phyloP scores from a whole-genome alignment of 23 tunicate species.

The Botrylloides violaceus region DNA sequence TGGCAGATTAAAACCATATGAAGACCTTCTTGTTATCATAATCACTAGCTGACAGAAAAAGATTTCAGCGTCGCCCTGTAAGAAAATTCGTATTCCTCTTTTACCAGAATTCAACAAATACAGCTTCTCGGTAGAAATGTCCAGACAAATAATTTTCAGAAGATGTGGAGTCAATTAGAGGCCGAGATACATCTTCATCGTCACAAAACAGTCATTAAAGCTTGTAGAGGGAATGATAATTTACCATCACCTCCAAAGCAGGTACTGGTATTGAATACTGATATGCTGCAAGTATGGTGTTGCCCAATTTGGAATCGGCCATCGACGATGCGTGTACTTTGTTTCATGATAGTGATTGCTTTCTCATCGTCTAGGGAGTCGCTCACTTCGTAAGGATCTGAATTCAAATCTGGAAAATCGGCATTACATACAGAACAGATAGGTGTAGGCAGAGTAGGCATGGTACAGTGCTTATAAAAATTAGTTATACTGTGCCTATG shows the following conservation, averaged over 20 bases:
- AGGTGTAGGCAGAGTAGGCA: too few relatives aligned
- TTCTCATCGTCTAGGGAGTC: too few relatives aligned
- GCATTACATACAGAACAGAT: too few relatives aligned
- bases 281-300: too few relatives aligned
- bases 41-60: too few relatives aligned
- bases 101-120: constrained; percentile 84
- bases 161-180: constrained; percentile 95
- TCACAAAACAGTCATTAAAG: constrained; percentile 90
- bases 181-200: constrained; percentile 95
- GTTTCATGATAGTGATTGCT: too few relatives aligned
- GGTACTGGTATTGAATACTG: background rate
- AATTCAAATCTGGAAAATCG: too few relatives aligned
- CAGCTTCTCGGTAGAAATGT: constrained; percentile 87
- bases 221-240: constrained; percentile 61
- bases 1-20: too few relatives aligned
- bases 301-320: background rate
- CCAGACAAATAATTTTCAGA: constrained; percentile 77
- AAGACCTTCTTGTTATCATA: too few relatives aligned
- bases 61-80: background rate
- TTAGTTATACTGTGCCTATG: background rate
- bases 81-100: background rate
- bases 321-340: too few relatives aligned
- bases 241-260: constrained; percentile 33
- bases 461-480: too few relatives aligned
- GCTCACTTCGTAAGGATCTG: too few relatives aligned